Evolutionary conservation across 2,797 vertebrate genomes (phyloP).

Genomic region (Crenuchus spilurus): DNA sequence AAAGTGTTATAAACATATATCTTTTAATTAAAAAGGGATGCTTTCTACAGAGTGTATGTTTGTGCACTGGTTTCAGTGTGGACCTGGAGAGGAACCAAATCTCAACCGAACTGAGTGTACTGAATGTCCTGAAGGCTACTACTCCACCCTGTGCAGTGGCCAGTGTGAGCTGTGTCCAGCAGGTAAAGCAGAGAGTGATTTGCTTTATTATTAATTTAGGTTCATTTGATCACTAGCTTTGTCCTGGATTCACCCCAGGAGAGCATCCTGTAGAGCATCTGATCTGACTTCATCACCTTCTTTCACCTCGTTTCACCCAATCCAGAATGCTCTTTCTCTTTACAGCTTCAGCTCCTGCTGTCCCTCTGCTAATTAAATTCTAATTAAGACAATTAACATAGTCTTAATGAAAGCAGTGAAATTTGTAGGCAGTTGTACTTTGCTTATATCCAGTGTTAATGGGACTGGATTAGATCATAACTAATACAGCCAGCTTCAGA

Average conservation of each 20-base stretch:
- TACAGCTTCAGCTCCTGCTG: background rate
- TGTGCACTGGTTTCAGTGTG: conserved; percentile 65
- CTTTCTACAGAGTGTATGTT: background rate
- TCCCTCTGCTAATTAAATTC: background rate
- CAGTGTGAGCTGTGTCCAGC: conserved; percentile 78
- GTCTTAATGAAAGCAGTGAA: no score
- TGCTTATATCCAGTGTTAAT: no score
- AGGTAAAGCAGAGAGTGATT: conserved; percentile 70
- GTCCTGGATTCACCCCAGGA: conserved; percentile 33
- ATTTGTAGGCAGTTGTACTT: no score
- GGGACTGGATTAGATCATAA: no score
- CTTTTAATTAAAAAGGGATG: no score
- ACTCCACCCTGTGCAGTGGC: conserved; percentile 66
- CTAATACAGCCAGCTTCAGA: no score
- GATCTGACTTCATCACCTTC: conserved; percentile 32
- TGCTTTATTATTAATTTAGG: conserved; percentile 53
- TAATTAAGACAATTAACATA: no score
- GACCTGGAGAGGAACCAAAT: conserved; percentile 76
- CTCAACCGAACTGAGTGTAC: conserved; percentile 66
- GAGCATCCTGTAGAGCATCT: conserved; percentile 18
- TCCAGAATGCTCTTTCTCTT: background rate
- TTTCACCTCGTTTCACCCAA: conserved; percentile 31
- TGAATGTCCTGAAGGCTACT: conserved; percentile 71
- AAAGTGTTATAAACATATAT: no score
- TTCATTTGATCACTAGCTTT: conserved; percentile 48